phyloP scores from a whole-genome alignment of 2,888 invertebrate genomes.

The Hedya salicella region DNA sequence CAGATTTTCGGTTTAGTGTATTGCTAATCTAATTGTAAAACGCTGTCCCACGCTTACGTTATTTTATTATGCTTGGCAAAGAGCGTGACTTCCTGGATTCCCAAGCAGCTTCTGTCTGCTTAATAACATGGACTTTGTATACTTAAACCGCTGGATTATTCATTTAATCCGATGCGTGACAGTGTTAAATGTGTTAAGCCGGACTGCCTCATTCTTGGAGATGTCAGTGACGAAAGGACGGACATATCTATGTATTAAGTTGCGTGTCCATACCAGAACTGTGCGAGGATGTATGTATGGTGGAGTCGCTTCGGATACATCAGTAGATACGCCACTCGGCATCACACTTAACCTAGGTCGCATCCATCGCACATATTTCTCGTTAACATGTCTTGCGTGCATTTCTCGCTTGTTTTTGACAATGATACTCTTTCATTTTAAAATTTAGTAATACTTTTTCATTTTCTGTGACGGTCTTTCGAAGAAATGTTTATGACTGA shows the following conservation, averaged over 20 bases:
- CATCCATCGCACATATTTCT: too few relatives aligned
- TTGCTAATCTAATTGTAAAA: constrained; percentile 38
- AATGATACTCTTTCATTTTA: too few relatives aligned
- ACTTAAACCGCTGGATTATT: constrained; percentile 17
- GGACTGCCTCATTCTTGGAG: neutral
- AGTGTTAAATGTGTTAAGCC: constrained; percentile 16
- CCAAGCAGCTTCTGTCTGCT: constrained; percentile 13
- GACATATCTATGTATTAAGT: neutral
- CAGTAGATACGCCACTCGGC: neutral
- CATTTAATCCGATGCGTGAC: constrained; percentile 27
- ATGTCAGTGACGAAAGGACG: neutral
- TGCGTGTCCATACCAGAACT: too few relatives aligned
- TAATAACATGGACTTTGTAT: neutral
- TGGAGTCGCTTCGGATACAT: too few relatives aligned
- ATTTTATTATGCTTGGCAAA: constrained; percentile 22
- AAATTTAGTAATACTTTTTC: too few relatives aligned
- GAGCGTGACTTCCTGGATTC: constrained; percentile 39
- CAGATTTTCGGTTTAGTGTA: constrained; percentile 16
- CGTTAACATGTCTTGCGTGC: too few relatives aligned
- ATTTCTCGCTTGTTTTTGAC: too few relatives aligned
- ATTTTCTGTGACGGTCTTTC: too few relatives aligned
- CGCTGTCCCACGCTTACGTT: constrained; percentile 36
- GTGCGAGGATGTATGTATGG: neutral
- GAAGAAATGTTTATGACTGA: too few relatives aligned
- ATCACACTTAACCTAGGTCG: too few relatives aligned